Evolutionary conservation across 1,140 invertebrate genomes (phyloP).

Genomic region (Pectinophora gossypiella): DNA sequence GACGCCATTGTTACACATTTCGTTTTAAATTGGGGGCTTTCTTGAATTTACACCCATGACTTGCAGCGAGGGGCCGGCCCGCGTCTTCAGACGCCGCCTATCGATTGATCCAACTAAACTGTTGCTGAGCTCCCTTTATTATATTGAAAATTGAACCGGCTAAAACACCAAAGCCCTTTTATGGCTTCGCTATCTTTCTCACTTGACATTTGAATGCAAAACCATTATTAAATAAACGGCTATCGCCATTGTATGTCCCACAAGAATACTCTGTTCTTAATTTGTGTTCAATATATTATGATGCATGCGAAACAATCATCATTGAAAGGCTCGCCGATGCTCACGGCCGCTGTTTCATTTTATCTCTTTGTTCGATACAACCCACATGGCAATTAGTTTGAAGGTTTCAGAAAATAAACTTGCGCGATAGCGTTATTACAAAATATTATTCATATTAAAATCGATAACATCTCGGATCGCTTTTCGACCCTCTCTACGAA

Average conservation of each 20-base stretch:
- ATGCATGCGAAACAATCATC: conserved; percentile 33
- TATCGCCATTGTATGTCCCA: conserved; percentile 16
- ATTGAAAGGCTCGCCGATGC: conserved; percentile 18
- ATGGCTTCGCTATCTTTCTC: conserved; percentile 10
- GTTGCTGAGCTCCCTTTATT: conserved; percentile 19
- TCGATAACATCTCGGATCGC: conserved; percentile 33
- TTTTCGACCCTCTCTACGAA: conserved; percentile 24
- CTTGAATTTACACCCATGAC: conserved; percentile 72
- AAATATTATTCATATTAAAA: conserved; percentile 33
- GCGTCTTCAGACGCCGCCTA: conserved; percentile 25
- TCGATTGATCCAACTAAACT: conserved; percentile 27
- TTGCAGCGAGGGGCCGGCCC: conserved; percentile 33
- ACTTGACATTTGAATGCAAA: conserved; percentile 22
- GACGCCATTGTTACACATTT: conserved; percentile 67
- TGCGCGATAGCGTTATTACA: conserved; percentile 27
- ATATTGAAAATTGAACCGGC: background rate
- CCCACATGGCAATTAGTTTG: conserved; percentile 31
- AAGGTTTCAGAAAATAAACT: conserved; percentile 27
- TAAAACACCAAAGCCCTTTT: background rate
- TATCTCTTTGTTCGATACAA: conserved; percentile 37
- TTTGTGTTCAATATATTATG: conserved; percentile 28
- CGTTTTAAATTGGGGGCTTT: conserved; percentile 70
- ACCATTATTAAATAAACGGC: conserved; percentile 10
- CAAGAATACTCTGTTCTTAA: conserved; percentile 20
- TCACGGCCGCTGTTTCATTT: conserved; percentile 18